Percentiles rank a stretch among this genome's conserved stretches.
Conservation (phyloP, 2,113 vertebrate species). For the Grus americana region DNA sequence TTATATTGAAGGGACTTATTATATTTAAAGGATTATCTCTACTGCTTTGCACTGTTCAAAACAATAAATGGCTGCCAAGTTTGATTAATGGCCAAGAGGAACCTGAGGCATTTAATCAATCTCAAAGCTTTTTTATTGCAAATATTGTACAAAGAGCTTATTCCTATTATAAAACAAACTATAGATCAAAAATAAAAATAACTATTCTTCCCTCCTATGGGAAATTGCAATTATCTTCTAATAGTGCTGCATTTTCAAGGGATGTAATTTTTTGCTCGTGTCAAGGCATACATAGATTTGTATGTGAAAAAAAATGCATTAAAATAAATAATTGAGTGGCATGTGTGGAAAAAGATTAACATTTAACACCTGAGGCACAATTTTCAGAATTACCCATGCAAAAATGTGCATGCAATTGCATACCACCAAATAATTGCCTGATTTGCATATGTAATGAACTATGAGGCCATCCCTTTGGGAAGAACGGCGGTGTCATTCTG, state of each 20-base stretch:
- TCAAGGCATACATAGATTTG: neutral
- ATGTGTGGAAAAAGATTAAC: neutral
- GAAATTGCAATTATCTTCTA: neutral
- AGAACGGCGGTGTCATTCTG: neutral
- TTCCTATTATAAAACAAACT: constrained; percentile 25
- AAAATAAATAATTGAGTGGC: neutral
- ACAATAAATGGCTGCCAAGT: constrained; percentile 52
- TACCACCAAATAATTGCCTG: neutral
- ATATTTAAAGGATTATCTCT: constrained; percentile 40
- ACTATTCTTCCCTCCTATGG: neutral
- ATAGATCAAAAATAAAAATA: neutral
- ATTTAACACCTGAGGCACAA: neutral
- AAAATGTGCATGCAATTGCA: neutral
- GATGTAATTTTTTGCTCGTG: accelerated
- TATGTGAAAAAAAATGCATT: neutral
- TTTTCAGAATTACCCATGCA: neutral
- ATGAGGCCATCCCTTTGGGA: neutral
- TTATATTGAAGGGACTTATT: neutral
- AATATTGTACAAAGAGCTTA: constrained; percentile 28
- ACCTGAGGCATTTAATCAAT: constrained; percentile 54
- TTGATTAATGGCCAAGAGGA: constrained; percentile 59
- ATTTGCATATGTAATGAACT: neutral
- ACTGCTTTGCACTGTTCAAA: constrained; percentile 8
- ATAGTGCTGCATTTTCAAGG: neutral
- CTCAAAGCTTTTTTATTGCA: constrained; percentile 40